Conservation (phyloP, 2,797 vertebrate species). For the Hirundo rustica region DNA sequence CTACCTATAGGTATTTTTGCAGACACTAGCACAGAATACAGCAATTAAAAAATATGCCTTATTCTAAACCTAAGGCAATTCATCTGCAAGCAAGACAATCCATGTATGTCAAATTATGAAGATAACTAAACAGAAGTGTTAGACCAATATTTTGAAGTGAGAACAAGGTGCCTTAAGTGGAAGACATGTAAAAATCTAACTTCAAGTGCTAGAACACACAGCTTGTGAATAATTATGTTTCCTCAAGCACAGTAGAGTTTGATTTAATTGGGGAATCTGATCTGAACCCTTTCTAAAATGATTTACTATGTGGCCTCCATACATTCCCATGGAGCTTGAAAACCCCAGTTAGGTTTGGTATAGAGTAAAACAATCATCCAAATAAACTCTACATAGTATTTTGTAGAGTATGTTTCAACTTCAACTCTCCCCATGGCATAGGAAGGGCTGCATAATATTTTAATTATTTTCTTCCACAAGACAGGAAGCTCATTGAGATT, state of each 20-base stretch:
- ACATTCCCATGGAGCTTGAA: neutral
- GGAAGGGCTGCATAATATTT: constrained; percentile 19
- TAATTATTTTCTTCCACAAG: constrained; percentile 56
- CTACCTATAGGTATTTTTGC: neutral
- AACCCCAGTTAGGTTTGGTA: neutral
- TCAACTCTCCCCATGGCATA: constrained; percentile 31
- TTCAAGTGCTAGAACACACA: constrained; percentile 28
- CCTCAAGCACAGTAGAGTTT: neutral
- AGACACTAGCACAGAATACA: neutral
- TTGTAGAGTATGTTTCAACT: neutral
- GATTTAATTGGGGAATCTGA: neutral
- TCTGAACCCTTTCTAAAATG: neutral
- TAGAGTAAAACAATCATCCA: neutral
- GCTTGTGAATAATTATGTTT: constrained; percentile 2
- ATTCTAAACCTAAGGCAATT: constrained; percentile 4
- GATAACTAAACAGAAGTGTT: constrained; percentile 14
- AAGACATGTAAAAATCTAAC: constrained; percentile 45
- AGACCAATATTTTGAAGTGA: constrained; percentile 40
- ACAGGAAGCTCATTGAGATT: constrained; percentile 58
- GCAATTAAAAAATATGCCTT: neutral
- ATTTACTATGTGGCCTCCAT: neutral
- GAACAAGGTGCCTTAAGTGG: constrained; percentile 34
- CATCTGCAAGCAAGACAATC: constrained; percentile 7
- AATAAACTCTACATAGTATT: neutral
- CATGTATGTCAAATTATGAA: neutral